Base-by-base conservation (phyloP, 1,140 invertebrate species). In the Bombus confusus region DNA sequence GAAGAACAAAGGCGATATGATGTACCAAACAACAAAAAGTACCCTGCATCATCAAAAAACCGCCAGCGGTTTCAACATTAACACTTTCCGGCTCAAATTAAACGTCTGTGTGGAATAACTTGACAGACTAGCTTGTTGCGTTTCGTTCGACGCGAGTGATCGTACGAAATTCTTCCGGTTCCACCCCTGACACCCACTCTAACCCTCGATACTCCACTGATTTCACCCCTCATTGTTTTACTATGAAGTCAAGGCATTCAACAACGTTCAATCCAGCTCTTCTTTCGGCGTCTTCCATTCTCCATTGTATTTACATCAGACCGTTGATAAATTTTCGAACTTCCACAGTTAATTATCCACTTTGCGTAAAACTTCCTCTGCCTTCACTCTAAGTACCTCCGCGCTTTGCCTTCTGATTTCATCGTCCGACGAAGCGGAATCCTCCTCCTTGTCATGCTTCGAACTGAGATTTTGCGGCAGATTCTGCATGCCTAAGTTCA, bases 381-480 rank as follows among this genome's bases (percentile, higher is more conserved):
- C 95, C 84, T 95, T 95, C 66, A 95, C 93, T 91, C 95, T 93
- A 4, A 95, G 90, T 37, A 94, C 90, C 37, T 95, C 93, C 12
- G 94, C 95, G 84, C 95, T 95, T 87, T 95, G 94, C 82, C 94
- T 93, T 80, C 93, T 93, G 64, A 94, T 93, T 85, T 94, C 94
- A 43, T 95, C 95, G 69, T 95, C 94, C 10, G 94, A 95, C 62
- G 95, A 95, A 15, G 90, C 92, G 2, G 95, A 94, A 71, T 95
- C 95, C 18, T 95, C 95, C 68, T 95, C 94, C 85, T 92, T 90
- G 64, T 94, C 91, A 76, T 95, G 93, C 82, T 94, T 94, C n/a
- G 94, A 93, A 64, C 94, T 95, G 37, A 95, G 84, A 78, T 95
- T 95, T 77, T 95, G 94, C 31, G 94, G 94, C 66, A 94, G 87